Conservation (phyloP, 2,888 invertebrate genomes). For the Metellina segmentata region DNA sequence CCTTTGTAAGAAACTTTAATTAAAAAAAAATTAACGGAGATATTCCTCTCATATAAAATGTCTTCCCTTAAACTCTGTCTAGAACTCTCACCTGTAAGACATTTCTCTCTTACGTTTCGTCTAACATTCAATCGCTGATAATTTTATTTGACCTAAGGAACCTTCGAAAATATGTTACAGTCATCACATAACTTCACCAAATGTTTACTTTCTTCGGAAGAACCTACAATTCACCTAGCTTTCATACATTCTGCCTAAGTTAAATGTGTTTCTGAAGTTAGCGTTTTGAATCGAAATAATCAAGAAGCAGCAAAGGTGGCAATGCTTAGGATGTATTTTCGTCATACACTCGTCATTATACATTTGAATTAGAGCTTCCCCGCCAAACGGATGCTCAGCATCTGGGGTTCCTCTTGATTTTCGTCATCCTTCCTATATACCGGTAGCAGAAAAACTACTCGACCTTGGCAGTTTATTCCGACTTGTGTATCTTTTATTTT, state of each 20-base stretch:
- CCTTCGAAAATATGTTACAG: no score
- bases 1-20: no score
- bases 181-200: no score
- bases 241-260: background rate
- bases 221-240: no score
- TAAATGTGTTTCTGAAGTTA: constrained; percentile 18
- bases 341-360: constrained; percentile 1
- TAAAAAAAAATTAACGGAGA: no score
- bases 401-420: constrained; percentile 1
- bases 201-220: no score
- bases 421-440: constrained; percentile 35
- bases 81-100: no score
- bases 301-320: background rate
- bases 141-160: no score
- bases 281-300: background rate
- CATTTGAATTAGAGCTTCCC: constrained; percentile 5
- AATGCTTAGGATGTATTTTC: constrained; percentile 10
- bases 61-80: no score
- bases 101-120: no score
- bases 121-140: no score
- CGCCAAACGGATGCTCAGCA: background rate
- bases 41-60: no score
- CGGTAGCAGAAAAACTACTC: constrained; percentile 35
- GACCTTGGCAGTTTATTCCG: constrained; percentile 48
- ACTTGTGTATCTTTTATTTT: background rate